phyloP scores from a whole-genome alignment of 2,113 vertebrate genomes.

The pig (Sus scrofa) region T2T-Sscrofa CM000829.6:57553501-57554000 shows the following conservation, averaged over 20 bases:
- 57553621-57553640: not conserved
- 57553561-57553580: not conserved
- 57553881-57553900: not conserved
- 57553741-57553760: not conserved
- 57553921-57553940: not conserved
- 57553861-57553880: not conserved
- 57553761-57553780: not conserved
- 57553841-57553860: not conserved
- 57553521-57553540: constrained; percentile 71
- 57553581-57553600: not conserved
- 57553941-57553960: not conserved
- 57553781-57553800: not conserved
- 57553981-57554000: not conserved
- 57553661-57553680: not conserved
- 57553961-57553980: not conserved
- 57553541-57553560: constrained; percentile 45
- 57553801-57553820: not conserved
- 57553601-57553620: not conserved
- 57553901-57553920: not conserved
- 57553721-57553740: not conserved
- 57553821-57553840: not conserved
- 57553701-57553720: not conserved
- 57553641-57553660: not conserved
- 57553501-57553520: not conserved
- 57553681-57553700: not conserved